phyloP scores from a whole-genome alignment of 37 sponge, comb jelly and placozoan species.

The Eunapius fragilis region DNA sequence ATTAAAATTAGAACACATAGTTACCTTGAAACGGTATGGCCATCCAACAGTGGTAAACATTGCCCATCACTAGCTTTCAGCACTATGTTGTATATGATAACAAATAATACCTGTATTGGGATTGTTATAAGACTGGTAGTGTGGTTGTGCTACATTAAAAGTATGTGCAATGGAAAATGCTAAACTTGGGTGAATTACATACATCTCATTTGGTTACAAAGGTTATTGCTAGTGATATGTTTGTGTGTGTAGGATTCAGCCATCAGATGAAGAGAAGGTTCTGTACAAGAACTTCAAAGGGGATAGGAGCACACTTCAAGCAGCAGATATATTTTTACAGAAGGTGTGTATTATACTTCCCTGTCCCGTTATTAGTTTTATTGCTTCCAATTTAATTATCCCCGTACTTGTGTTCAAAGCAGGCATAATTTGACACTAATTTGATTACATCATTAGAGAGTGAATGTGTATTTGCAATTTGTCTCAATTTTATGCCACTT shows the following conservation, averaged over 20 bases:
- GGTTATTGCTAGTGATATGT: not conserved
- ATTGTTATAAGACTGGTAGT: too few species aligned
- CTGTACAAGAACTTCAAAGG: constrained; percentile 78
- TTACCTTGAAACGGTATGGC: constrained; percentile 80
- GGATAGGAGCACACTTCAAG: constrained; percentile 43
- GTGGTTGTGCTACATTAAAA: too few species aligned
- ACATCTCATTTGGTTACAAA: too few species aligned
- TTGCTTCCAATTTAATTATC: too few species aligned
- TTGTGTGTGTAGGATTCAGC: constrained; percentile 67
- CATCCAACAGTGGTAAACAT: not conserved
- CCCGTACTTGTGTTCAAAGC: too few species aligned
- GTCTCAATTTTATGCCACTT: not conserved
- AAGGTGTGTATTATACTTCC: constrained; percentile 35
- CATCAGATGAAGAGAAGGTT: constrained; percentile 78
- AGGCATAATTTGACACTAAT: too few species aligned
- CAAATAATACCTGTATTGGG: not conserved
- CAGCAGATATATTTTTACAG: constrained; percentile 64
- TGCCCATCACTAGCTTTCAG: too few species aligned
- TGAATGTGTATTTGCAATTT: too few species aligned
- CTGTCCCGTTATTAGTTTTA: too few species aligned
- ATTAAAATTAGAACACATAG: constrained; percentile 65
- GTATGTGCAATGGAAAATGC: too few species aligned
- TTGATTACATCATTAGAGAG: not conserved
- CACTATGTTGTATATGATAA: too few species aligned
- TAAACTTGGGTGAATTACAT: too few species aligned